A percentile compares a stretch with the other conserved stretches of the same genome.
Conservation (phyloP, 1,140 invertebrate genomes). For the Orius insidiosus region DNA sequence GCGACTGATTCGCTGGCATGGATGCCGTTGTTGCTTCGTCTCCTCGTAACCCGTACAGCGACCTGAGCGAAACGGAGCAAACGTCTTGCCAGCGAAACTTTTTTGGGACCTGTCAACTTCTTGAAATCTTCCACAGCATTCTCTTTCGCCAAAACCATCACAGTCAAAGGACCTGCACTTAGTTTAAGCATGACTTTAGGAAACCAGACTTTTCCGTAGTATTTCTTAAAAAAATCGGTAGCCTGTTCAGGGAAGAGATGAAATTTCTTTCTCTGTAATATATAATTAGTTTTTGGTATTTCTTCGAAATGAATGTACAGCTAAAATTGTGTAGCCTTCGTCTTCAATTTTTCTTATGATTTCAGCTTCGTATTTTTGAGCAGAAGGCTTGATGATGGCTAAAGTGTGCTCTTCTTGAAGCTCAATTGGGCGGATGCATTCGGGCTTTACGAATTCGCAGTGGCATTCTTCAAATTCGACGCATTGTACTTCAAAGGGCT, state of each 20-base stretch:
- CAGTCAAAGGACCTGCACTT: conserved; percentile 4
- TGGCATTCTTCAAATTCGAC: too few relatives aligned
- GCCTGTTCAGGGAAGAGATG: conserved; percentile 4
- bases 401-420: conserved; percentile 1
- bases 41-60: conserved; percentile 11
- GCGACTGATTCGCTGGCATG: conserved; percentile 9
- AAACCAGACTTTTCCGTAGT: conserved; percentile 15
- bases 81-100: conserved; percentile 10
- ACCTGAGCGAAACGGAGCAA: conserved; percentile 10
- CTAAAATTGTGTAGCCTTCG: conserved; percentile 2
- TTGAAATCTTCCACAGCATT: conserved; percentile 15
- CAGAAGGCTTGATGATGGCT: conserved; percentile 3
- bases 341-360: conserved; percentile 1
- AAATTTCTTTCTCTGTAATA: conserved; percentile 2
- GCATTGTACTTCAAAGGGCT: too few relatives aligned
- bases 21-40: conserved; percentile 10
- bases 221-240: conserved; percentile 12
- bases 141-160: conserved; percentile 11
- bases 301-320: too few relatives aligned
- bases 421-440: too few relatives aligned
- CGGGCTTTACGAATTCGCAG: too few relatives aligned
- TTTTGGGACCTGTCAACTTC: conserved; percentile 8
- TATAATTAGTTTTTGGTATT: too few relatives aligned
- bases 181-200: conserved; percentile 13
- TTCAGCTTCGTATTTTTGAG: neutral